Evolutionary conservation across 35 echinoderm and acorn worm genomes (phyloP).

Genomic region (Stichopus chloronotus): DNA sequence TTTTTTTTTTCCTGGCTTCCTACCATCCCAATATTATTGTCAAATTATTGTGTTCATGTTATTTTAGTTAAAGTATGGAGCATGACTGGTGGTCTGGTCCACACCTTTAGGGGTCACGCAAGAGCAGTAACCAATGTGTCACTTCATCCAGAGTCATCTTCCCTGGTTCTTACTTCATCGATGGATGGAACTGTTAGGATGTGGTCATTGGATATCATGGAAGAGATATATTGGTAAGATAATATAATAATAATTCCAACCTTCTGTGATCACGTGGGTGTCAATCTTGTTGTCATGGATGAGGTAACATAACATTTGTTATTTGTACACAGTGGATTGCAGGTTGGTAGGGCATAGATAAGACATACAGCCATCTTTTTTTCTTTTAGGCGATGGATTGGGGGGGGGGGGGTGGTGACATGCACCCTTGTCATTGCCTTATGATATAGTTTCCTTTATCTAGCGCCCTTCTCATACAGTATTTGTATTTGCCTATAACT

Average conservation of each 20-base stretch:
- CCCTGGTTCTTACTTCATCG: slow-evolving; percentile 78
- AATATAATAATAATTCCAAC: background rate
- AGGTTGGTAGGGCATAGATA: background rate
- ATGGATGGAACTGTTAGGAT: slow-evolving; percentile 89
- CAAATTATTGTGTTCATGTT: no score
- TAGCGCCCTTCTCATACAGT: no score
- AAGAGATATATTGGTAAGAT: slow-evolving; percentile 83
- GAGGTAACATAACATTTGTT: no score
- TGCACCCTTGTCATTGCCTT: no score
- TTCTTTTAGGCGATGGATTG: background rate
- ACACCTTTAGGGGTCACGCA: slow-evolving; percentile 89
- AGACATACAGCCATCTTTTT: background rate
- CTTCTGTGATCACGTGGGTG: no score
- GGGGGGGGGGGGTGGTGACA: no score
- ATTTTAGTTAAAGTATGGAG: slow-evolving; percentile 98
- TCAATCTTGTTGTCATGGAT: no score
- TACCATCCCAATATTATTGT: no score
- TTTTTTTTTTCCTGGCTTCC: no score
- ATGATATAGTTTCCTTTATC: no score
- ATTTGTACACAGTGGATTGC: no score
- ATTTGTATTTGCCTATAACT: no score
- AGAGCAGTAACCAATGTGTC: slow-evolving; percentile 80
- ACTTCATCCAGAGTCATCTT: slow-evolving; percentile 85
- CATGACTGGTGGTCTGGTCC: slow-evolving; percentile 86
- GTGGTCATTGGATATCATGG: slow-evolving; percentile 99